These are phyloP conservation scores for Ennomos fuscantarius DNA, from an alignment of 2,888 invertebrate species.

Conservation along the genomic window DNA sequence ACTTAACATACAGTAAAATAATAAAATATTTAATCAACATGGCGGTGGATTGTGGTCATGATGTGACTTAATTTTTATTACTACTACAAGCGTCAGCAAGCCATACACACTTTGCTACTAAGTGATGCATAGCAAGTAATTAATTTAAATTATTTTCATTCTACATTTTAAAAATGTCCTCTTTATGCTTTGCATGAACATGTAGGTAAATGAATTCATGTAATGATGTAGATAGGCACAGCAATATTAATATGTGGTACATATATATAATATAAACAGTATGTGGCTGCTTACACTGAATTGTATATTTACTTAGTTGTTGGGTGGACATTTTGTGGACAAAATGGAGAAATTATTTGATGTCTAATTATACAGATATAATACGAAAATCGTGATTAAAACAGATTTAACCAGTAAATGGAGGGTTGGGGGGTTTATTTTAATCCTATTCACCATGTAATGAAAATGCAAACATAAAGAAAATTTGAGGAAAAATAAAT, in stretches of 20 bases:
- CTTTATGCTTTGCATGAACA: not conserved
- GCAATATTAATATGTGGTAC: not conserved
- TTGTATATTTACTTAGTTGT: not conserved
- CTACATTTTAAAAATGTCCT: not conserved
- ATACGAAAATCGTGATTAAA: conserved; percentile 23
- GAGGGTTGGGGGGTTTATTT: conserved; percentile 48
- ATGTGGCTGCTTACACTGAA: conserved; percentile 12
- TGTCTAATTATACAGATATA: not conserved
- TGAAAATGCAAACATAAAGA: conserved; percentile 29
- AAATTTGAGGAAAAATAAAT: conserved; percentile 26
- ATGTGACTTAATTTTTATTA: no score
- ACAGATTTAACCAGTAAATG: conserved; percentile 30
- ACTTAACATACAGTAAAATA: no score
- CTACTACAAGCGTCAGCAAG: no score
- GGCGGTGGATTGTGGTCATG: no score
- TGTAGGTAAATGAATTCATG: not conserved
- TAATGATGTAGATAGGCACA: not conserved
- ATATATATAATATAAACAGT: not conserved
- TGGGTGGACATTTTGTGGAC: not conserved
- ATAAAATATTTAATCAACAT: no score
- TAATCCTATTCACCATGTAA: conserved; percentile 36
- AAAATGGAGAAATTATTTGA: conserved; percentile 2
- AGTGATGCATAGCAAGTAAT: conserved; percentile 7
- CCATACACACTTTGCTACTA: no score
- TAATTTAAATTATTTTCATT: not conserved